Evolutionary conservation across 1,140 invertebrate genomes (phyloP).

Genomic region (Panagrolaimus sp.): DNA sequence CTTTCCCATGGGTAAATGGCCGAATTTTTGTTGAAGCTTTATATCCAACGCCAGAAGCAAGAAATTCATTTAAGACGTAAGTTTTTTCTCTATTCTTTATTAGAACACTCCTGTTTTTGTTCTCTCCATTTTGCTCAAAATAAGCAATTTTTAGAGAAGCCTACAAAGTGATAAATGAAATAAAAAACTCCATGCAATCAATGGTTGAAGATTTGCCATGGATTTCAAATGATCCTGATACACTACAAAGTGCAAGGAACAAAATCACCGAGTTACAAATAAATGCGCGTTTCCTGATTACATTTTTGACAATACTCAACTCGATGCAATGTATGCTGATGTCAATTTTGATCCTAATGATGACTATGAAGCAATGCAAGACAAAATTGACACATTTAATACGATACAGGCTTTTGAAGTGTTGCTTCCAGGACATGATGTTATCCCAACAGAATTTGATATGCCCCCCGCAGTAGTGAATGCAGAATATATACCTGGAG

Average conservation of each 20-base stretch:
- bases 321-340: background rate
- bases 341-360: background rate
- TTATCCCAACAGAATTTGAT: background rate
- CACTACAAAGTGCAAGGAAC: background rate
- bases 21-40: slow-evolving; percentile 24
- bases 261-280: background rate
- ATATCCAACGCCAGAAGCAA: slow-evolving; percentile 15
- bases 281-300: background rate
- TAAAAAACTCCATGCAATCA: too few relatives aligned
- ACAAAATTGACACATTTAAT: too few relatives aligned
- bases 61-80: background rate
- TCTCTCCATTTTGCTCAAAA: too few relatives aligned
- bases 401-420: background rate
- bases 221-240: background rate
- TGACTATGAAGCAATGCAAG: too few relatives aligned
- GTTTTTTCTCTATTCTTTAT: too few relatives aligned
- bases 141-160: too few relatives aligned
- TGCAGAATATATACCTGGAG: background rate
- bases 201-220: background rate
- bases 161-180: too few relatives aligned
- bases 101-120: too few relatives aligned
- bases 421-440: background rate
- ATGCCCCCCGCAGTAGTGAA: background rate
- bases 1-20: slow-evolving; percentile 19
- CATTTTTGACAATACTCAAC: background rate